phyloP scores from a whole-genome alignment of 2,113 vertebrate species.

The Antennarius striatus region DNA sequence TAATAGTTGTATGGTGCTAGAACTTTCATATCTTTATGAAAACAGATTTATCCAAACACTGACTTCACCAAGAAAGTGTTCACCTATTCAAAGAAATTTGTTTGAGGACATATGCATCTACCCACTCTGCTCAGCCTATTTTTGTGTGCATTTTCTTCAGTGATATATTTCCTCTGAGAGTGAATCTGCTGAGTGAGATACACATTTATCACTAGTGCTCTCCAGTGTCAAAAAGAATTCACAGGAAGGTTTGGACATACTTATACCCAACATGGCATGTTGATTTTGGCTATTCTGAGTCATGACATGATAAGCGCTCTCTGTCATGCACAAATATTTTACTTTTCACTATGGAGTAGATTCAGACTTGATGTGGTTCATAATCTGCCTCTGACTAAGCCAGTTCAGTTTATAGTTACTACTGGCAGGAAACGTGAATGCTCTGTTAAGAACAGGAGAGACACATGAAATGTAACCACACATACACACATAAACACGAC shows the following conservation, averaged over 20 bases:
- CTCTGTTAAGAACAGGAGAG: neutral
- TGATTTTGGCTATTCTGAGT: slow-evolving; percentile 28
- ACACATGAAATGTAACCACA: slow-evolving; percentile 1
- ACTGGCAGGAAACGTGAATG: too few species aligned
- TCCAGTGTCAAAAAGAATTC: slow-evolving; percentile 52
- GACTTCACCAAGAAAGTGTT: slow-evolving; percentile 17
- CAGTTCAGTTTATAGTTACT: too few species aligned
- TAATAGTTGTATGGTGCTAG: slow-evolving; percentile 29
- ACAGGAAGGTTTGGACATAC: slow-evolving; percentile 33
- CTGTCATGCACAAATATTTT: neutral
- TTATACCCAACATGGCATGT: slow-evolving; percentile 35
- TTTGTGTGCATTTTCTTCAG: slow-evolving; percentile 50
- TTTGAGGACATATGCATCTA: slow-evolving; percentile 32
- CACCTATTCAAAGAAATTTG: slow-evolving; percentile 34
- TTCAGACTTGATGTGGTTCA: neutral
- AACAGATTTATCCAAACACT: slow-evolving; percentile 27
- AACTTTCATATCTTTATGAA: slow-evolving; percentile 18
- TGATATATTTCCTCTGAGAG: slow-evolving; percentile 45
- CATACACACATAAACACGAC: slow-evolving; percentile 4
- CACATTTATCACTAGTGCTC: slow-evolving; percentile 56
- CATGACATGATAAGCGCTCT: slow-evolving; percentile 41
- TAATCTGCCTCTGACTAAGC: neutral
- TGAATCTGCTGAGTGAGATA: slow-evolving; percentile 64
- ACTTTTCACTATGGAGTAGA: slow-evolving; percentile 2
- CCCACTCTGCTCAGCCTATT: slow-evolving; percentile 26